phyloP scores from a whole-genome alignment of 2,113 vertebrate genomes.

The Abramis brama region DNA sequence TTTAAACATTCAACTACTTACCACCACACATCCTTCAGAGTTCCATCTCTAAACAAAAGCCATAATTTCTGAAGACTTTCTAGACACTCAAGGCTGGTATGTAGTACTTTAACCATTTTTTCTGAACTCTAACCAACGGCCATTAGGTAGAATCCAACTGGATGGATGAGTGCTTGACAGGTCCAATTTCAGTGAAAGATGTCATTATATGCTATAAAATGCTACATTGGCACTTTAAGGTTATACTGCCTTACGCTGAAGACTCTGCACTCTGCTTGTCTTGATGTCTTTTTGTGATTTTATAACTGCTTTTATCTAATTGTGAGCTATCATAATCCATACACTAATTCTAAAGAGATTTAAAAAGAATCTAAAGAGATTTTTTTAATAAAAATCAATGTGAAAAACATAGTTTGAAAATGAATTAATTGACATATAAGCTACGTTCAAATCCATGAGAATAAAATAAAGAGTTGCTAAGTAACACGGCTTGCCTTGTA shows the following conservation, averaged over 20 bases:
- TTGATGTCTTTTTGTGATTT: slow-evolving; percentile 46
- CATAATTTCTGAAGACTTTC: slow-evolving; percentile 34
- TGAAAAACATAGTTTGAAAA: background rate
- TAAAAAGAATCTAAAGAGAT: too few relatives aligned
- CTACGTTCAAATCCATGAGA: background rate
- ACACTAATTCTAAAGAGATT: background rate
- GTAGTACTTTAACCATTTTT: slow-evolving; percentile 68
- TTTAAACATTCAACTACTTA: background rate
- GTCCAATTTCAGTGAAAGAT: slow-evolving; percentile 76
- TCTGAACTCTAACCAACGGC: slow-evolving; percentile 71
- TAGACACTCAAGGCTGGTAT: slow-evolving; percentile 64
- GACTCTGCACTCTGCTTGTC: slow-evolving; percentile 63
- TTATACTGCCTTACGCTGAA: slow-evolving; percentile 74
- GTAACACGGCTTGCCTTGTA: background rate
- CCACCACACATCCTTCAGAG: background rate
- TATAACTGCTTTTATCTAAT: slow-evolving; percentile 25
- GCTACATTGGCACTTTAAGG: slow-evolving; percentile 77
- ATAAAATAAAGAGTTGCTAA: slow-evolving; percentile 5
- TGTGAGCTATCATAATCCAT: background rate
- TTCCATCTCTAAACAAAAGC: slow-evolving; percentile 16
- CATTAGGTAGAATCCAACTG: slow-evolving; percentile 75
- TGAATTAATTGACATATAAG: background rate
- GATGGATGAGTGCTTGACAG: slow-evolving; percentile 76
- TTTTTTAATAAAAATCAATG: background rate
- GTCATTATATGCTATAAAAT: slow-evolving; percentile 80